Percentiles rank a stretch among this genome's conserved stretches.
Conservation (phyloP, 2,797 vertebrate species). For the Myotis planiceps region DNA sequence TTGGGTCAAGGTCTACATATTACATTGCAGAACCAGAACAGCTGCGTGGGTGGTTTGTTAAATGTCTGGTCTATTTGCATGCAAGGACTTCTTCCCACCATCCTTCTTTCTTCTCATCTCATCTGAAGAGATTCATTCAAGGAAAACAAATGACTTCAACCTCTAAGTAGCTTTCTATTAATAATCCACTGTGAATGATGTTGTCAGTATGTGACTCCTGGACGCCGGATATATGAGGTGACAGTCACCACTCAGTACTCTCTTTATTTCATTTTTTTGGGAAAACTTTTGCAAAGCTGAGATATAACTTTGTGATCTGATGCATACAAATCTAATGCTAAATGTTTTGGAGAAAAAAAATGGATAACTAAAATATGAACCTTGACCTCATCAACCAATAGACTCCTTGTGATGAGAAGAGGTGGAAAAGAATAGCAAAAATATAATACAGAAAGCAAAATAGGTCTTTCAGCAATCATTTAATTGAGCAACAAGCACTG, state of each 20-base stretch:
- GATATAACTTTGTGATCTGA: not conserved
- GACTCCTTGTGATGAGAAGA: not conserved
- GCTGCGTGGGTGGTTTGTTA: not conserved
- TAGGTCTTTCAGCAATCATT: not conserved
- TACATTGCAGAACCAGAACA: not conserved
- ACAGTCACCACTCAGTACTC: not conserved
- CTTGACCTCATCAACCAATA: not conserved
- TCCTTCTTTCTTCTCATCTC: slow-evolving; percentile 21
- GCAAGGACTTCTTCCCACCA: not conserved
- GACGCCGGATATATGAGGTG: not conserved
- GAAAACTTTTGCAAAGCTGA: not conserved
- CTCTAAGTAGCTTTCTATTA: slow-evolving; percentile 32
- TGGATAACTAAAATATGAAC: not conserved
- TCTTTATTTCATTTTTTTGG: too few relatives aligned
- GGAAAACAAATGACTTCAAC: slow-evolving; percentile 47
- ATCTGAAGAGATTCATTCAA: slow-evolving; percentile 55
- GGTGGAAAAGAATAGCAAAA: not conserved
- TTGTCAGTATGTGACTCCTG: not conserved
- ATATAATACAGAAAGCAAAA: not conserved
- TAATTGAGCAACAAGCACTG: not conserved
- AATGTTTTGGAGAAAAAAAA: not conserved
- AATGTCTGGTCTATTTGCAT: not conserved
- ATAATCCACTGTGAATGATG: not conserved
- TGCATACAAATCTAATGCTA: not conserved
- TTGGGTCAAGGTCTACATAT: not conserved